These are phyloP conservation scores for Ctenicera cuprea DNA, from an alignment of 2,888 invertebrate species.

Conservation along the genomic window DNA sequence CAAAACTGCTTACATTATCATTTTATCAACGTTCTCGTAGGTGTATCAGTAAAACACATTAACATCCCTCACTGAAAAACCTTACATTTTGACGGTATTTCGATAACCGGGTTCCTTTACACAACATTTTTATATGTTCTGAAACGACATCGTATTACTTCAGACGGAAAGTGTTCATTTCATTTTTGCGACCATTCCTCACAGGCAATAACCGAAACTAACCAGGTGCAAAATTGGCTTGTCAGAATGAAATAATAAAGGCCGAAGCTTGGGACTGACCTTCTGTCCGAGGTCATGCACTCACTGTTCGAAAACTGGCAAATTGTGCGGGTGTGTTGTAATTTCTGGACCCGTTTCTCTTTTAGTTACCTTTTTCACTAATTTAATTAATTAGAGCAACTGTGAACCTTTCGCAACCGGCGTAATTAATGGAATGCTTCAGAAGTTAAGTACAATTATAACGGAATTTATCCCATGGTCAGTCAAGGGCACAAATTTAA, in stretches of 20 bases:
- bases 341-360: slow-evolving; percentile 9
- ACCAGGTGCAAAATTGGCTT: slow-evolving; percentile 53
- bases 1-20: too few species aligned
- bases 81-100: too few species aligned
- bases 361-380: neutral
- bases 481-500: too few species aligned
- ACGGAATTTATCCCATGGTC: too few species aligned
- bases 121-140: slow-evolving; percentile 8
- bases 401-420: neutral
- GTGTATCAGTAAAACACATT: too few species aligned
- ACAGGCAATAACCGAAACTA: slow-evolving; percentile 51
- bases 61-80: too few species aligned
- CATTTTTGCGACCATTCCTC: slow-evolving; percentile 42
- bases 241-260: slow-evolving; percentile 52
- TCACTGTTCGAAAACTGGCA: slow-evolving; percentile 14
- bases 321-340: slow-evolving; percentile 12
- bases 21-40: too few species aligned
- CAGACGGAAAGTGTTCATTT: slow-evolving; percentile 36
- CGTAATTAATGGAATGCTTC: neutral
- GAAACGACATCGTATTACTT: slow-evolving; percentile 25
- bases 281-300: slow-evolving; percentile 45
- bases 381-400: neutral
- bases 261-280: slow-evolving; percentile 38
- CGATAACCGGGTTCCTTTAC: neutral
- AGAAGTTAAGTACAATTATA: too few species aligned